A percentile compares a stretch with the other conserved stretches of the same genome.
phyloP scores from a whole-genome alignment of 92 coral and sea anemone species.

The Meandrina meandrites region DNA sequence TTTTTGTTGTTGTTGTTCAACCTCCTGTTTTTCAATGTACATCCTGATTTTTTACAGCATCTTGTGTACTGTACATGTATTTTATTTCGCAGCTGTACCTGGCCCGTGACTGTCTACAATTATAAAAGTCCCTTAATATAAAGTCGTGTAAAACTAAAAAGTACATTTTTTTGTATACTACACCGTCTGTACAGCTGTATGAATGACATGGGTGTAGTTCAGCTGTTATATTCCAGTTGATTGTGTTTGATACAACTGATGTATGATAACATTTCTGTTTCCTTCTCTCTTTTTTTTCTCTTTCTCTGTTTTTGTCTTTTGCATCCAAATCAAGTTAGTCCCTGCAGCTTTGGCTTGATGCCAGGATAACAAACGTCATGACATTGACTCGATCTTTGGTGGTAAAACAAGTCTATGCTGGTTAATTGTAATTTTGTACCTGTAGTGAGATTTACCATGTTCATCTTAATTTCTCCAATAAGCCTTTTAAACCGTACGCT shows the following conservation, averaged over 20 bases:
- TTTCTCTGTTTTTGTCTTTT: slow-evolving; percentile 80
- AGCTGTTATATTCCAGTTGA: slow-evolving; percentile 22
- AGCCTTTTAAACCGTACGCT: background rate
- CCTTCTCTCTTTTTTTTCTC: slow-evolving; percentile 72
- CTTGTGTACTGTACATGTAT: too few relatives aligned
- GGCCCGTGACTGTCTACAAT: too few relatives aligned
- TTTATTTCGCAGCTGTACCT: too few relatives aligned
- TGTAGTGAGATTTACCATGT: slow-evolving; percentile 2
- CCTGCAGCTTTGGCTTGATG: slow-evolving; percentile 67
- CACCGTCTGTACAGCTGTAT: background rate
- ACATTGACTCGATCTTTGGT: slow-evolving; percentile 57
- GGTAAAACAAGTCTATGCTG: slow-evolving; percentile 48
- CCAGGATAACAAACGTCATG: slow-evolving; percentile 43
- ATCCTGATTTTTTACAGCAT: too few relatives aligned
- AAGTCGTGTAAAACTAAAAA: too few relatives aligned
- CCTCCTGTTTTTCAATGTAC: background rate
- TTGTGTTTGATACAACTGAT: slow-evolving; percentile 23
- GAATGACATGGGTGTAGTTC: background rate
- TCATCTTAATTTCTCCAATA: background rate
- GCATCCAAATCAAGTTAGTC: slow-evolving; percentile 83
- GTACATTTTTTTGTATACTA: too few relatives aligned
- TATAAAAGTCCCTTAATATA: too few relatives aligned
- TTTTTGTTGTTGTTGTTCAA: too few relatives aligned
- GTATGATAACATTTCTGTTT: slow-evolving; percentile 77
- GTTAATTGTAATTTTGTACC: slow-evolving; percentile 26